These are phyloP conservation scores for Alcedo atthis DNA, from an alignment of 2,797 vertebrate genomes.

Conservation along the genomic window DNA sequence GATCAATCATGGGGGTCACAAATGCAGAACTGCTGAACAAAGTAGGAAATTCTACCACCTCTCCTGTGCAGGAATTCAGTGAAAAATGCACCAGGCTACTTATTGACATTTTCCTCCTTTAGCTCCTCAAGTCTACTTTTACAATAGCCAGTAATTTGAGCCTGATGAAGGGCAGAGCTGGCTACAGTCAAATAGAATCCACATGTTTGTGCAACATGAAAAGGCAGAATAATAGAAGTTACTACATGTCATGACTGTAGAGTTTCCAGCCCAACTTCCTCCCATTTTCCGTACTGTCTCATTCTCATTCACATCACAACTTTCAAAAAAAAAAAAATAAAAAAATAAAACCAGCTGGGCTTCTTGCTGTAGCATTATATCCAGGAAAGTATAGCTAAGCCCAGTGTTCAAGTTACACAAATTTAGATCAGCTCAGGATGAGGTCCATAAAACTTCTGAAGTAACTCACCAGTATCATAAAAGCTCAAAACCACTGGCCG, in stretches of 20 bases:
- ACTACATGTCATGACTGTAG: conserved; percentile 58
- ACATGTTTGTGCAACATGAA: conserved; percentile 53
- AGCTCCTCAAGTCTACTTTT: conserved; percentile 28
- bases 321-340: conserved; percentile 58
- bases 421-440: conserved; percentile 65
- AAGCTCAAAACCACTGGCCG: conserved; percentile 64
- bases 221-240: conserved; percentile 54
- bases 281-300: conserved; percentile 49
- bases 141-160: conserved; percentile 49
- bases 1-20: background rate
- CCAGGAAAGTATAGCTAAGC: conserved; percentile 52
- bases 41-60: background rate
- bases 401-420: conserved; percentile 50
- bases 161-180: conserved; percentile 44
- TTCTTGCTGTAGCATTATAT: conserved; percentile 45
- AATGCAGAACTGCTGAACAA: background rate
- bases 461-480: conserved; percentile 65
- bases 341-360: conserved; percentile 61
- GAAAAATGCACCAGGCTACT: background rate
- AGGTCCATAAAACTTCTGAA: conserved; percentile 72
- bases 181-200: conserved; percentile 57
- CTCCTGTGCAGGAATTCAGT: background rate
- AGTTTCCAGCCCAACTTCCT: conserved; percentile 63
- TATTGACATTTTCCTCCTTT: conserved; percentile 11
- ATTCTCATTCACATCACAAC: conserved; percentile 58